Evolutionary conservation across 2,113 vertebrate species (phyloP).

Genomic region (Rutilus rutilus): DNA sequence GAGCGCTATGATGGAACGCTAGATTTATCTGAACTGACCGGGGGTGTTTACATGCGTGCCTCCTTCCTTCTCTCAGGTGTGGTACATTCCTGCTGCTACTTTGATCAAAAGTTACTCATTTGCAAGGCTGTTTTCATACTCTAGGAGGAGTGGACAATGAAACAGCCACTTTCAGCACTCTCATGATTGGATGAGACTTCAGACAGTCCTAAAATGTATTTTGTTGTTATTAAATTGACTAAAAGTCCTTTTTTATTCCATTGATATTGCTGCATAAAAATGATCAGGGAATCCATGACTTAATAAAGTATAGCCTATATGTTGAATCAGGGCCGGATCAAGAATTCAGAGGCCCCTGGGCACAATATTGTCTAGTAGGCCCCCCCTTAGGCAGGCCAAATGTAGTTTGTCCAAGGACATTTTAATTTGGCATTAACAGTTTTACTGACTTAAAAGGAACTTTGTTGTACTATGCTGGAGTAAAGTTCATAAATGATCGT

Average conservation of each 20-base stretch:
- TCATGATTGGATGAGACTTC: not conserved
- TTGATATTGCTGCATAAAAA: not conserved
- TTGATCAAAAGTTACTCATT: conserved; percentile 54
- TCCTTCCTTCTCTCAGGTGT: conserved; percentile 15
- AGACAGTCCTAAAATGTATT: too few relatives aligned
- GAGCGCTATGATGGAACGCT: conserved; percentile 4
- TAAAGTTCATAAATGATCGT: too few relatives aligned
- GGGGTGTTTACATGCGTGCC: conserved; percentile 31
- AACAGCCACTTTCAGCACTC: not conserved
- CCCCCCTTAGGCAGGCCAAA: too few relatives aligned
- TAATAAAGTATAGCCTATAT: not conserved
- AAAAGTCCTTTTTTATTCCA: not conserved
- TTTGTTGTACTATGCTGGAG: too few relatives aligned
- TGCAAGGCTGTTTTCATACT: conserved; percentile 33
- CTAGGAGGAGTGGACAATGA: not conserved
- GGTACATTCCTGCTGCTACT: conserved; percentile 46
- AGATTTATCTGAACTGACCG: conserved; percentile 23
- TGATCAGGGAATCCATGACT: too few relatives aligned
- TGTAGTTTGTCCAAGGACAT: too few relatives aligned
- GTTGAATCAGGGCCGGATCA: not conserved
- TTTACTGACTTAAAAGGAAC: too few relatives aligned
- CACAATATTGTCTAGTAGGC: too few relatives aligned
- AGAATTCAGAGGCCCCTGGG: too few relatives aligned
- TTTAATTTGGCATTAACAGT: too few relatives aligned
- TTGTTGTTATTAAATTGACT: not conserved